Conservation (phyloP, 2,888 invertebrate species). For the Matsumyia berberina region DNA sequence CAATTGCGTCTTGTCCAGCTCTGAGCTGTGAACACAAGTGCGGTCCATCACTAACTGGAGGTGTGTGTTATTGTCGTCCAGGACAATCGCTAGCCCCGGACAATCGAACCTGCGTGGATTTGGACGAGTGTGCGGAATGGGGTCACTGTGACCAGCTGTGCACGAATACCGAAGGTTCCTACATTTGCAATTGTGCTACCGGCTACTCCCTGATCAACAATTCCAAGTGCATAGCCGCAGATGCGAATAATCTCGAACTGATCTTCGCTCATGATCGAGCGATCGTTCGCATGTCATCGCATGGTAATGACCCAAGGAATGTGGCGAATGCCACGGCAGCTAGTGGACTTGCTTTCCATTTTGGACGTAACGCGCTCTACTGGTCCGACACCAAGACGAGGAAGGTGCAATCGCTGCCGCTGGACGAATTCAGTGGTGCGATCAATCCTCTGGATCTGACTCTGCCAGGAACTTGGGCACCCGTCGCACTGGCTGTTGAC, state of each 20-base stretch:
- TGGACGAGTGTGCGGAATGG: slow-evolving; percentile 96
- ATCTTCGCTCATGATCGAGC: slow-evolving; percentile 90
- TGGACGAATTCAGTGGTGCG: slow-evolving; percentile 84
- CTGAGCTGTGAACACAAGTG: slow-evolving; percentile 96
- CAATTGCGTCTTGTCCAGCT: slow-evolving; percentile 91
- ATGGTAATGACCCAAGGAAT: slow-evolving; percentile 87
- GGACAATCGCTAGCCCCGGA: slow-evolving; percentile 93
- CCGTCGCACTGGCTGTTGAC: slow-evolving; percentile 96
- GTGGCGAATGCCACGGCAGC: slow-evolving; percentile 92
- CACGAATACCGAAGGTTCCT: slow-evolving; percentile 93
- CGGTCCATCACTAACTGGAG: slow-evolving; percentile 94
- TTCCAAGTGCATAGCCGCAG: slow-evolving; percentile 88
- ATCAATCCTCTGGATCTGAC: slow-evolving; percentile 87
- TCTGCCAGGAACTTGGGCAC: slow-evolving; percentile 94
- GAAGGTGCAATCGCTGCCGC: slow-evolving; percentile 87
- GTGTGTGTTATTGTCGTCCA: slow-evolving; percentile 94
- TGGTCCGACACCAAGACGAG: slow-evolving; percentile 96
- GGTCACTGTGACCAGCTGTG: slow-evolving; percentile 98
- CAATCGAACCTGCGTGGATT: slow-evolving; percentile 94
- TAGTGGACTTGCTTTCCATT: slow-evolving; percentile 94
- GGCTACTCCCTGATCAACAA: slow-evolving; percentile 89
- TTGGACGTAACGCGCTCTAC: slow-evolving; percentile 90
- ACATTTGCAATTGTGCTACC: slow-evolving; percentile 92
- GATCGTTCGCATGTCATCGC: slow-evolving; percentile 89
- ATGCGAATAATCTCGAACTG: slow-evolving; percentile 86